phyloP scores from a whole-genome alignment of 2,113 vertebrate genomes.

The Dipodomys spectabilis region DNA sequence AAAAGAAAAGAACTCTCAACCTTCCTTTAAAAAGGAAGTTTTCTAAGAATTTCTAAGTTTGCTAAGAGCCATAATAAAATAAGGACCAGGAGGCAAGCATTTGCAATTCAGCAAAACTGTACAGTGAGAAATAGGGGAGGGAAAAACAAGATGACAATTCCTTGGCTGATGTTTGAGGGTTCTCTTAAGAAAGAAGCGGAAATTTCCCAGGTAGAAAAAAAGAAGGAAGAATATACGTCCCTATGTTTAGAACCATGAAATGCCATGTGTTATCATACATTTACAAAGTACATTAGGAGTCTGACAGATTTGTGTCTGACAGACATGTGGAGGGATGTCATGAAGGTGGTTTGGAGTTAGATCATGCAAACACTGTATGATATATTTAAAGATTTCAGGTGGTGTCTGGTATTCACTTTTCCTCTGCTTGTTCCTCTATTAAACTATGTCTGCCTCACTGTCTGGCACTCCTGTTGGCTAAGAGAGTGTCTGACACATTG shows the following conservation, averaged over 20 bases:
- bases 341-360: not conserved
- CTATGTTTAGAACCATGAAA: not conserved
- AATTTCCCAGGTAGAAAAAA: not conserved
- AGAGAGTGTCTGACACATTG: not conserved
- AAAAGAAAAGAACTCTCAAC: not conserved
- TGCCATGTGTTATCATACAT: not conserved
- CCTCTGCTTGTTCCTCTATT: no score
- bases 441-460: not conserved
- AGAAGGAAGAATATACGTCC: not conserved
- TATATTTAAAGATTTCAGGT: no score
- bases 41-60: not conserved
- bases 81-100: not conserved
- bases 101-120: not conserved
- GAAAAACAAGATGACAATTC: not conserved
- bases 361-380: not conserved
- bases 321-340: not conserved
- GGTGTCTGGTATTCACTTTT: not conserved
- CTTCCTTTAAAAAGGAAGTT: constrained; percentile 11
- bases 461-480: not conserved
- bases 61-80: not conserved
- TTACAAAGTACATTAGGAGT: not conserved
- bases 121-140: not conserved
- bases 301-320: not conserved
- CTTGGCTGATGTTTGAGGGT: not conserved
- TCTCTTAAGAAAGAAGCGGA: not conserved